Conservation (phyloP, 2,888 invertebrate genomes). For the Ichneumoninae sp. region DNA sequence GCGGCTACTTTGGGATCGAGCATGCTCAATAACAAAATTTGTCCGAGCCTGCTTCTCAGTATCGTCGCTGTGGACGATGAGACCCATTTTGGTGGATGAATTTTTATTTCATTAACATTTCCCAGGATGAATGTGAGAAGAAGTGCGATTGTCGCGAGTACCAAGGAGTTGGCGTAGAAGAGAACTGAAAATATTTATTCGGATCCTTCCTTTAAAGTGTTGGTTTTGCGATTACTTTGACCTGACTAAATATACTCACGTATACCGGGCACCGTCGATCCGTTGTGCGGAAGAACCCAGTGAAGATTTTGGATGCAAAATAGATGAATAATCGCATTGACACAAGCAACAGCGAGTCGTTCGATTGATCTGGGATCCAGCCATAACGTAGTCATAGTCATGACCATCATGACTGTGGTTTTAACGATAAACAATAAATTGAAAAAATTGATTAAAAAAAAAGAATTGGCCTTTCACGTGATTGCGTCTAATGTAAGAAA, state of each 20-base stretch:
- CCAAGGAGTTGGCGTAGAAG: conserved; percentile 77
- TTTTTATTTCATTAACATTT: conserved; percentile 70
- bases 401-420: conserved; percentile 85
- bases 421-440: conserved; percentile 7
- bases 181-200: conserved; percentile 72
- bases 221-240: neutral
- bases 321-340: conserved; percentile 87
- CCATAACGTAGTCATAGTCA: conserved; percentile 87
- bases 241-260: conserved; percentile 65
- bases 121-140: conserved; percentile 68
- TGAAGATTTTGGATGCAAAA: conserved; percentile 86
- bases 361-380: conserved; percentile 86
- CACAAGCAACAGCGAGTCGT: conserved; percentile 86
- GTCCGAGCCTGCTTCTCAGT: conserved; percentile 76
- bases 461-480: neutral
- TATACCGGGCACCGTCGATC: conserved; percentile 75
- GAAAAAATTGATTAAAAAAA: neutral
- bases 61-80: conserved; percentile 67
- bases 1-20: conserved; percentile 77
- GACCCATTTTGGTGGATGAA: conserved; percentile 75
- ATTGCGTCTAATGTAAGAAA: neutral
- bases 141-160: conserved; percentile 71
- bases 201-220: neutral
- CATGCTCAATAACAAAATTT: conserved; percentile 74
- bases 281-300: conserved; percentile 86